A percentile compares a stretch with the other conserved stretches of the same genome.
Conservation (phyloP, 2,113 vertebrate genomes). For the Anolis sagrei region DNA sequence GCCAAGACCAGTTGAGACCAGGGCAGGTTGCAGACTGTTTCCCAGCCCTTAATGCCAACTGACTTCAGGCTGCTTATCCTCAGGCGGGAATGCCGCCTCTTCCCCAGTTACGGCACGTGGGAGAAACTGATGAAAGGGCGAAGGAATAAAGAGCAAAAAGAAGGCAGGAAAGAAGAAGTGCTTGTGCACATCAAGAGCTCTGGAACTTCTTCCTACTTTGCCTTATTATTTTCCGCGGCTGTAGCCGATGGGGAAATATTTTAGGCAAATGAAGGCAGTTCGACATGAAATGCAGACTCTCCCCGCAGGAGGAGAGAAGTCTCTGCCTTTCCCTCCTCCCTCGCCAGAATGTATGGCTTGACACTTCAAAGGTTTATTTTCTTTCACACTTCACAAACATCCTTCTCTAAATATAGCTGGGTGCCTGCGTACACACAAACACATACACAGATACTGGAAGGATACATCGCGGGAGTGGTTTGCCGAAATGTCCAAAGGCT, state of each 20-base stretch:
- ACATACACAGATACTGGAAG: slow-evolving; percentile 65
- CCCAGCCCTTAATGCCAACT: background rate
- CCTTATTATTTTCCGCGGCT: slow-evolving; percentile 37
- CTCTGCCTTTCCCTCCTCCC: slow-evolving; percentile 61
- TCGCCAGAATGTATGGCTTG: slow-evolving; percentile 73
- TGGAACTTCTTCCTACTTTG: slow-evolving; percentile 12
- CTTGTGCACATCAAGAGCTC: slow-evolving; percentile 22
- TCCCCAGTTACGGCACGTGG: background rate
- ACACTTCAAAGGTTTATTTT: slow-evolving; percentile 65
- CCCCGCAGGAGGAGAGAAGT: slow-evolving; percentile 57
- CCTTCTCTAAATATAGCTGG: slow-evolving; percentile 74
- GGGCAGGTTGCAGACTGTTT: no score
- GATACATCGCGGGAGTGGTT: slow-evolving; percentile 58
- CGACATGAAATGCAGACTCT: slow-evolving; percentile 64
- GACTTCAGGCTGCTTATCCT: background rate
- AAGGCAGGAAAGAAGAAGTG: slow-evolving; percentile 25
- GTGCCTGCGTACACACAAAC: slow-evolving; percentile 34
- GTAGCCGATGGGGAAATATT: slow-evolving; percentile 62
- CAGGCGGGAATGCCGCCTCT: background rate
- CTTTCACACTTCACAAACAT: slow-evolving; percentile 71
- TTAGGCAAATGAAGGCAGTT: slow-evolving; percentile 57
- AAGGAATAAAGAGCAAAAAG: slow-evolving; percentile 17
- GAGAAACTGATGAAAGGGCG: background rate
- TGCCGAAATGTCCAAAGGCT: slow-evolving; percentile 66
- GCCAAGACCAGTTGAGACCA: no score